Base-by-base conservation (phyloP, 2,888 invertebrate species). In the Byasa hedistus region DNA sequence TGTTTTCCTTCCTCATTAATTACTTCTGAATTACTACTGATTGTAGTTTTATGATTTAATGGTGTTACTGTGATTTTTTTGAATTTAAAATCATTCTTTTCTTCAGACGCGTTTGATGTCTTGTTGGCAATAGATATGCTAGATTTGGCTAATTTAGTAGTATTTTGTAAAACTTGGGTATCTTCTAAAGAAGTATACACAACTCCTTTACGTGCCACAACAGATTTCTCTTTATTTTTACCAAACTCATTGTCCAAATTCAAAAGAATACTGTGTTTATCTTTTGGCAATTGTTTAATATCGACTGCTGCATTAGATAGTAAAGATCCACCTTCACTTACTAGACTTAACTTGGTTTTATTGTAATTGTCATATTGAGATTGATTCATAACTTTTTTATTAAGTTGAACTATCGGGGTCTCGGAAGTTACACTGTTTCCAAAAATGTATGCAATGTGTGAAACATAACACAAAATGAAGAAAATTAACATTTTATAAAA, bases 261-360 rank as follows among this genome's bases (percentile, higher is more conserved):
- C 54, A 82, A 69, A 32, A 80, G 73, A 64, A 71, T 71, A 8
- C 76, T 74, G 52, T 75, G 73, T 67, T 80, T 82, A 66, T 78
- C 78, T 63, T 81, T 82, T 8, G 80, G 71, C 67, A 82, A 74
- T 52, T 78, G 75, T 54, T 79, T 69, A 61, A 62, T 62, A 54
- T 62, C 62, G 44, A 55, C 19, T 54, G 77, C 72, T 56, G 73
- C 69, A 61, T 79, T 80, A 51, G 81, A 69, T 66, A 79, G 68
- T 65, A 84, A 64, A 17, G 77, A 71, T 59, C 86, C 89, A 69
- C 85, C 88, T 79, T 87, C 89, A 70, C 80, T 84, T 19, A 75
- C 64, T 54, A 85, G 69, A 57, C 75, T 73, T 48, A 79, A 69
- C 63, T 79, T 80, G 7, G 74, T 74, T 72, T 73, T 76, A 68